Conservation (phyloP, 2,797 vertebrate species). For the Pteronotus mesoamericanus region DNA sequence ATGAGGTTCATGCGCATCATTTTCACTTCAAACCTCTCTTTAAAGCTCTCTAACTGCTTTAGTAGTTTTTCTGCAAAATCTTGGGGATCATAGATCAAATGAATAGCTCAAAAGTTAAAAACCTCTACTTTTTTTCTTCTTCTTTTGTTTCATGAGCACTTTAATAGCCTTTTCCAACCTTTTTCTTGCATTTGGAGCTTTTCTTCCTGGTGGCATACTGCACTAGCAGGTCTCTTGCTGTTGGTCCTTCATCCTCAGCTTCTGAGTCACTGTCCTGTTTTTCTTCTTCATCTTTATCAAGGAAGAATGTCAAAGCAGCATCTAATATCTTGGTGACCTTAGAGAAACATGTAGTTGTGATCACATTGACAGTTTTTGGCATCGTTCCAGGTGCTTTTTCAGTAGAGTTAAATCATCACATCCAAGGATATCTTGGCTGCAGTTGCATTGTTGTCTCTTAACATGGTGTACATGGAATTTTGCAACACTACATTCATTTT, state of each 20-base stretch:
- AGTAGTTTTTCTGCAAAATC: conserved; percentile 95
- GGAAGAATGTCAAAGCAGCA: conserved; percentile 92
- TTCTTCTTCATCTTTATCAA: conserved; percentile 94
- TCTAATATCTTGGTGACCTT: conserved; percentile 96
- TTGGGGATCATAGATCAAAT: conserved; percentile 97
- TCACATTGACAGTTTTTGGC: conserved; percentile 97
- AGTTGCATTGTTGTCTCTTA: conserved; percentile 93
- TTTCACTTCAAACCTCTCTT: conserved; percentile 98
- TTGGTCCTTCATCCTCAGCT: conserved; percentile 91
- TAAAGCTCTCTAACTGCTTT: conserved; percentile 93
- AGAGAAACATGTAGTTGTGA: conserved; percentile 95
- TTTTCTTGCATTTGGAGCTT: conserved; percentile 92
- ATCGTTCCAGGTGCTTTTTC: conserved; percentile 97
- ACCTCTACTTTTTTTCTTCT: neutral
- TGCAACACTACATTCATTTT: conserved; percentile 95
- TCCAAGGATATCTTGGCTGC: conserved; percentile 98
- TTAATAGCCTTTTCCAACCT: conserved; percentile 97
- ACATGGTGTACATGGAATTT: conserved; percentile 99
- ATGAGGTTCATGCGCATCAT: conserved; percentile 98
- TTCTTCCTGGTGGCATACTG: conserved; percentile 92
- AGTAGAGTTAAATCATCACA: conserved; percentile 97
- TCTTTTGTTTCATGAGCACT: conserved; percentile 84
- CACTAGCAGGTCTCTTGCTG: conserved; percentile 90
- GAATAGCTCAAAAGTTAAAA: conserved; percentile 94
- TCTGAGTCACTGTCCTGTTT: conserved; percentile 92